These are phyloP conservation scores for Apamea sordens DNA, from an alignment of 2,888 invertebrate species.

Conservation along the genomic window DNA sequence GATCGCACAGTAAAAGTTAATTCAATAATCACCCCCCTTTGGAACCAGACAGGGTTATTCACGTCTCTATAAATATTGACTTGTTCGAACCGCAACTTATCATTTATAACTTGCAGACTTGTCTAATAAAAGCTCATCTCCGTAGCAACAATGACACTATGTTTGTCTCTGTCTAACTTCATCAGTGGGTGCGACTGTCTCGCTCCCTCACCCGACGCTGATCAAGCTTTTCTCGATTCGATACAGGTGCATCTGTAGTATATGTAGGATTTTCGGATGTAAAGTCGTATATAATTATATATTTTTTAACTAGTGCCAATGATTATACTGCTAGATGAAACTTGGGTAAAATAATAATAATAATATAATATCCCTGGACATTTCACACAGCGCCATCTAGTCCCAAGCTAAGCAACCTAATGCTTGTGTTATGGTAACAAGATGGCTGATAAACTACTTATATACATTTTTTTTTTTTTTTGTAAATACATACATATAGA, in stretches of 20 bases:
- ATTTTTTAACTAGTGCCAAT: not conserved
- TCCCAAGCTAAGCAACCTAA: too few relatives aligned
- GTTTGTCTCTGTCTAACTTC: conserved; percentile 45
- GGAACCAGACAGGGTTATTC: conserved; percentile 24
- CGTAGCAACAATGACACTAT: conserved; percentile 38
- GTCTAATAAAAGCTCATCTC: conserved; percentile 65
- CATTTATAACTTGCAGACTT: conserved; percentile 58
- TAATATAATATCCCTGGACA: too few relatives aligned
- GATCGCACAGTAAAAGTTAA: not conserved
- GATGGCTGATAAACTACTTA: too few relatives aligned
- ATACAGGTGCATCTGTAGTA: conserved; percentile 68
- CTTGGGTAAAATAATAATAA: not conserved
- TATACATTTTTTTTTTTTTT: too few relatives aligned
- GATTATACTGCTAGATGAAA: not conserved
- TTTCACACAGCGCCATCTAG: too few relatives aligned
- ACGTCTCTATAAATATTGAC: conserved; percentile 43
- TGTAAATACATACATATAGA: too few relatives aligned
- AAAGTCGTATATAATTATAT: not conserved
- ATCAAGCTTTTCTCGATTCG: conserved; percentile 68
- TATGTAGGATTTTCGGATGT: conserved; percentile 32
- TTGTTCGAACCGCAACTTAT: conserved; percentile 28
- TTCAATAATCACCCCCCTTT: conserved; percentile 5
- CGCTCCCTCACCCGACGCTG: conserved; percentile 56
- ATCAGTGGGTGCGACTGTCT: conserved; percentile 19
- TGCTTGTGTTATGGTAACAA: too few relatives aligned